Conservation (phyloP, 2,888 invertebrate genomes). For the Abrostola tripartita region DNA sequence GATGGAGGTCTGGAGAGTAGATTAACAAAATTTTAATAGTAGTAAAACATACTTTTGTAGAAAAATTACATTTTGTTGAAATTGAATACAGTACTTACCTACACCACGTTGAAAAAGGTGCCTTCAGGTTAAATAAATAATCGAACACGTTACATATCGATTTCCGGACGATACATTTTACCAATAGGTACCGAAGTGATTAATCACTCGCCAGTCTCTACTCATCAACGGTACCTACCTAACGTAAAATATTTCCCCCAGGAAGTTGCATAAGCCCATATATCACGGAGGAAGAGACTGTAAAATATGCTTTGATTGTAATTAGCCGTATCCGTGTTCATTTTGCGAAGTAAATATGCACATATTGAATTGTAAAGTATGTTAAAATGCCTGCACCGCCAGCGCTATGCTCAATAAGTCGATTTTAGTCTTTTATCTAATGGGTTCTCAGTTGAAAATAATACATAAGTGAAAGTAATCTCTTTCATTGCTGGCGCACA, state of each 20-base stretch:
- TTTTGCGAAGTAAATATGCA: slow-evolving; percentile 35
- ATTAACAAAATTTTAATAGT: no score
- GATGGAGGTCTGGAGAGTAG: no score
- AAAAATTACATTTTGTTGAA: no score
- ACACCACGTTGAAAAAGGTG: no score
- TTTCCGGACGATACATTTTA: slow-evolving; percentile 1
- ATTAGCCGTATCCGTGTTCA: slow-evolving; percentile 29
- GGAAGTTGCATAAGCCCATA: slow-evolving; percentile 44
- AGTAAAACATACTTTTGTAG: no score
- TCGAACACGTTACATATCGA: neutral
- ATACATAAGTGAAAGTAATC: no score
- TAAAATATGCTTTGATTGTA: slow-evolving; percentile 31
- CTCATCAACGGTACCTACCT: slow-evolving; percentile 1
- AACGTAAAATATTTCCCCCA: slow-evolving; percentile 24
- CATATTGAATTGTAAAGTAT: neutral
- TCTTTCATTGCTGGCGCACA: no score
- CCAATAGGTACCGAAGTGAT: slow-evolving; percentile 8
- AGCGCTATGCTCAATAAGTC: neutral
- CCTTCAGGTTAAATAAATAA: neutral
- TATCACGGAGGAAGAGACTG: slow-evolving; percentile 38
- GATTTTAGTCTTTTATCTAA: neutral
- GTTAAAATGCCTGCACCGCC: neutral
- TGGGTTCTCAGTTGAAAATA: no score
- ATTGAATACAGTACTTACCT: no score
- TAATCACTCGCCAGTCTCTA: slow-evolving; percentile 13